Base-by-base conservation (phyloP, 2,888 invertebrate species). In the Sinodicranocentrus sp. region DNA sequence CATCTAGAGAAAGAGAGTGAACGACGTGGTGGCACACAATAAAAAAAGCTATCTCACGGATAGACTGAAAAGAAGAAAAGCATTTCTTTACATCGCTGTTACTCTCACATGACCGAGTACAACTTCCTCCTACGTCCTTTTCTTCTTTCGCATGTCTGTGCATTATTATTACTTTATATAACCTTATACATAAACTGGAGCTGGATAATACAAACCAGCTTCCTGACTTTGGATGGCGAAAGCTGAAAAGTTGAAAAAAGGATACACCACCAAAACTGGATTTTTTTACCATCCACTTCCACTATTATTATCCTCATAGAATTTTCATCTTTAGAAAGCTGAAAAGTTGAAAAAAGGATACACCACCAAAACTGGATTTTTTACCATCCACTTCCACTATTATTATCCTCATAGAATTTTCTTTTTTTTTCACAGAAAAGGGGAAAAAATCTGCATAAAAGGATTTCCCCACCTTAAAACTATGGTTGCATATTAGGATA, bases 71-170 rank as follows among this genome's bases (percentile, higher is more conserved):
- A 26, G 80, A 28, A 72, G 67, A 73, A 80, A 80, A 72, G 57
- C 73, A 73, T 80, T 80, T n/a, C n/a, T n/a, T 80, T 73, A 80
- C 73, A 80, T 80, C 79, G 79, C 63, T 73, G 65, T 80, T 73
- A 80, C 72, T 80, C 72, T 80, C 80, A 80, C 80, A 80, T 80
- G 80, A 80, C 57, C 57, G 80, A 48, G 57, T 80, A 72, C 80
- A 73, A 80, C 80, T 80, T 80, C 80, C 80, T 80, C 65, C 19
- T 63, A 21, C 25, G 48, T 39, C 44, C 6, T 67, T 44, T 33
- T 52, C 63, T 23, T 33, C 10, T 10, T 33, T 33, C 5, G 3
- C 5, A 33, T 33, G 33, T 33, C 33, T 33, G 33, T 33, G 33
- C 65, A 54, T 73, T 73, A 76, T 76, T 76, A 65, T 76, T 76